Conservation (phyloP, 2,888 invertebrate species). For the Lepidocyrtoides sp. region DNA sequence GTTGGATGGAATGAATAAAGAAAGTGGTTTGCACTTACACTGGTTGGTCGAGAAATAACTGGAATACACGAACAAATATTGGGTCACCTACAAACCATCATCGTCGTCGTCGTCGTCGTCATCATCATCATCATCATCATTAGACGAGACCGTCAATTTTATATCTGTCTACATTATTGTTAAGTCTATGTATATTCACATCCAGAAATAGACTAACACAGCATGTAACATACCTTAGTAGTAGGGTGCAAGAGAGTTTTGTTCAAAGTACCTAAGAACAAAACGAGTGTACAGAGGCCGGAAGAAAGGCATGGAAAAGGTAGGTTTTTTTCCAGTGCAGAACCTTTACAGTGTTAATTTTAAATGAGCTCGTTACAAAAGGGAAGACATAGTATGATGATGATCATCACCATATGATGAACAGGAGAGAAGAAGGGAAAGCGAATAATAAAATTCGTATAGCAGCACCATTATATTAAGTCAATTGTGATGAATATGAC, state of each 20-base stretch:
- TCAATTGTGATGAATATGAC: background rate
- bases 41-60: background rate
- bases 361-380: background rate
- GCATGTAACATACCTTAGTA: too few species aligned
- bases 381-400: background rate
- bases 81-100: too few species aligned
- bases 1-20: background rate
- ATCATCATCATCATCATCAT: too few species aligned
- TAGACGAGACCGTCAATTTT: too few species aligned
- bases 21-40: background rate
- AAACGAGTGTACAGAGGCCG: background rate
- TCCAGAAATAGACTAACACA: too few species aligned
- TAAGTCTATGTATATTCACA: too few species aligned
- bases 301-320: background rate
- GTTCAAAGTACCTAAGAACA: background rate
- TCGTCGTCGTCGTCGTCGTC: too few species aligned
- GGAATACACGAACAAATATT: slow-evolving; percentile 30
- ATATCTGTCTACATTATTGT: too few species aligned
- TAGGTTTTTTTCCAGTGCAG: background rate
- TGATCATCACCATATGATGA: too few species aligned
- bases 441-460: too few species aligned
- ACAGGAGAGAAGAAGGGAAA: background rate
- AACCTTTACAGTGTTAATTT: slow-evolving; percentile 36
- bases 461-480: too few species aligned
- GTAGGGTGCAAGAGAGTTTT: background rate